Evolutionary conservation across 1,140 invertebrate species (phyloP).

Genomic region (Lithobius niger): DNA sequence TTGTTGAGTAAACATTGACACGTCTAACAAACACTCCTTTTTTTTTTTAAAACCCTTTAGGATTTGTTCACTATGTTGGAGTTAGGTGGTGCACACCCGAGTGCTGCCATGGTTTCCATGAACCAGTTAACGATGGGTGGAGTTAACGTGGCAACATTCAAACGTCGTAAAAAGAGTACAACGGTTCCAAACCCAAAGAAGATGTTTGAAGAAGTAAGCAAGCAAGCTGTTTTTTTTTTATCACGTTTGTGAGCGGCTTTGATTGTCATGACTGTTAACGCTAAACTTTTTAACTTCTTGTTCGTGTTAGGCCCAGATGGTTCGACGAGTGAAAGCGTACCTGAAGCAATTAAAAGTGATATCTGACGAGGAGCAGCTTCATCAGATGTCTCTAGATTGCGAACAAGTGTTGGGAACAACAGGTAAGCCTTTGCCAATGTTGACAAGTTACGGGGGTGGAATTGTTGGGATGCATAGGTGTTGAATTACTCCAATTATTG

Average conservation of each 20-base stretch:
- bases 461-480: too few relatives aligned
- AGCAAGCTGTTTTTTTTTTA: too few relatives aligned
- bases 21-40: too few relatives aligned
- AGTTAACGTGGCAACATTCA: slow-evolving; percentile 60
- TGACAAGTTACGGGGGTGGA: too few relatives aligned
- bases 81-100: slow-evolving; percentile 64
- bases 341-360: slow-evolving; percentile 81
- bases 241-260: too few relatives aligned
- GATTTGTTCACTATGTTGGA: slow-evolving; percentile 72
- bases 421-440: too few relatives aligned
- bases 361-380: slow-evolving; percentile 78
- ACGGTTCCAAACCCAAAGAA: slow-evolving; percentile 89
- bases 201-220: slow-evolving; percentile 90
- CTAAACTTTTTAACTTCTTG: too few relatives aligned
- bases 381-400: slow-evolving; percentile 76
- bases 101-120: slow-evolving; percentile 71
- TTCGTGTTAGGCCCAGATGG: slow-evolving; percentile 95
- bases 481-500: too few relatives aligned
- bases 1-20: too few relatives aligned
- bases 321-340: slow-evolving; percentile 88
- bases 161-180: slow-evolving; percentile 76
- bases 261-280: too few relatives aligned
- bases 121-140: slow-evolving; percentile 54
- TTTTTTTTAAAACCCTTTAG: too few relatives aligned
- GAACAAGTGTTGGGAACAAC: slow-evolving; percentile 51